Evolutionary conservation across 2,888 invertebrate genomes (phyloP).

Genomic region (Drosophila tripunctata): DNA sequence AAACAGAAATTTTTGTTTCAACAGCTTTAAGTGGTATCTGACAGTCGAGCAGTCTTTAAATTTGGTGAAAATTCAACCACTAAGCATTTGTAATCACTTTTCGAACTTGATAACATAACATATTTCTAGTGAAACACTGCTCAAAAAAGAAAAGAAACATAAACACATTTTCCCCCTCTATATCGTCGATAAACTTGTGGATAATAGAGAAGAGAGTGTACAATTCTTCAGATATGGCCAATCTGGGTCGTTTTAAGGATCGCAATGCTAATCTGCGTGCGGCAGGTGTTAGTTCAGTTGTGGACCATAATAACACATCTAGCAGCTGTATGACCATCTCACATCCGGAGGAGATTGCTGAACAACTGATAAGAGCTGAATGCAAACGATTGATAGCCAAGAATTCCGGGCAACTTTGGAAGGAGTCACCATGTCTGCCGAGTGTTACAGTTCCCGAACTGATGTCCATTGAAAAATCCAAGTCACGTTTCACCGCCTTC

Average conservation of each 20-base stretch:
- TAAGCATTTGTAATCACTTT: constrained; percentile 29
- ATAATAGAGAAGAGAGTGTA: not conserved
- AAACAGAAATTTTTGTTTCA: too few relatives aligned
- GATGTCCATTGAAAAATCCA: constrained; percentile 68
- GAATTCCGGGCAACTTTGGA: not conserved
- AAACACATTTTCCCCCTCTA: not conserved
- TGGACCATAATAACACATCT: constrained; percentile 1
- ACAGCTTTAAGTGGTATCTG: not conserved
- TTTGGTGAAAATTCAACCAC: not conserved
- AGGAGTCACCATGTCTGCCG: constrained; percentile 46
- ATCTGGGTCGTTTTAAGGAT: constrained; percentile 62
- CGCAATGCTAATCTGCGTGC: constrained; percentile 56
- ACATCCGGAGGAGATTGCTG: constrained; percentile 71
- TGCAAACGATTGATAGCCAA: constrained; percentile 27
- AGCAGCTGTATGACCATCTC: constrained; percentile 45
- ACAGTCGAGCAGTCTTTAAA: not conserved
- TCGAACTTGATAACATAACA: not conserved
- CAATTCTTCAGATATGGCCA: constrained; percentile 42
- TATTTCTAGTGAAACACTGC: not conserved
- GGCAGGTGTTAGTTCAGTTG: constrained; percentile 59
- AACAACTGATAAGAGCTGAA: constrained; percentile 56
- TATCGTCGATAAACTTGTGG: not conserved
- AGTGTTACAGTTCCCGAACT: constrained; percentile 60
- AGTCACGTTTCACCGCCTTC: constrained; percentile 77
- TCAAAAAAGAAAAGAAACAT: not conserved